A percentile compares a stretch with the other conserved stretches of the same genome.
Conservation (phyloP, 2,113 vertebrate genomes). For the Indicator maculatus region DNA sequence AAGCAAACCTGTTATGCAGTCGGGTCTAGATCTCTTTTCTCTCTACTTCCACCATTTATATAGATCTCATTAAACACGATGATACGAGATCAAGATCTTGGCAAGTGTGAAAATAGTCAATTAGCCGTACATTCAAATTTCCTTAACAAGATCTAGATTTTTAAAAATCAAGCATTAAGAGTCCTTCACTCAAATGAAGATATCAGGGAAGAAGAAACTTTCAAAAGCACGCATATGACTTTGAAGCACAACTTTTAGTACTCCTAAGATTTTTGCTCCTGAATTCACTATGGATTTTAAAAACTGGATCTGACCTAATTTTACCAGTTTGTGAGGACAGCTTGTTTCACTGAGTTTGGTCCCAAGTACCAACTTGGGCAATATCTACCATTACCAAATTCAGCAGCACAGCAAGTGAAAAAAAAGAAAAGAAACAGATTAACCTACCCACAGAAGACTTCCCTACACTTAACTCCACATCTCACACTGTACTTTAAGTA, state of each 20-base stretch:
- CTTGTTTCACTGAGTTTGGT: not conserved
- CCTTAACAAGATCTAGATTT: constrained; percentile 4
- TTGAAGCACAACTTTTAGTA: not conserved
- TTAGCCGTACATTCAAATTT: not conserved
- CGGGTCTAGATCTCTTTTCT: not conserved
- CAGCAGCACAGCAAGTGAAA: not conserved
- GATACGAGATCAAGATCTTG: not conserved
- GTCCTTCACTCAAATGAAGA: not conserved
- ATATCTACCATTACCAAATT: not conserved
- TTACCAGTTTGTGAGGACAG: not conserved
- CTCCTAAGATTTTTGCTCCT: not conserved
- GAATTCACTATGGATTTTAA: not conserved
- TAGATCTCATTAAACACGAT: not conserved
- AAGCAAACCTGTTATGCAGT: constrained; percentile 7
- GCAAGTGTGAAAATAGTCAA: not conserved
- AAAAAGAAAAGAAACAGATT: not conserved
- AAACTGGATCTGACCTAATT: not conserved
- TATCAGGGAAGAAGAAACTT: not conserved
- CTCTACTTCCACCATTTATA: not conserved
- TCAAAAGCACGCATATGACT: fast-evolving
- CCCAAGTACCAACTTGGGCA: not conserved
- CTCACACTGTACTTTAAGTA: not conserved
- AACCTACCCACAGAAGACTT: not conserved
- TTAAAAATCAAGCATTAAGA: not conserved
- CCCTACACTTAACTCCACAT: not conserved